Evolutionary conservation across 2,797 vertebrate species (phyloP), one percentile per base, ranked within the genome.

Genomic region (Rhynchotus rufescens): DNA sequence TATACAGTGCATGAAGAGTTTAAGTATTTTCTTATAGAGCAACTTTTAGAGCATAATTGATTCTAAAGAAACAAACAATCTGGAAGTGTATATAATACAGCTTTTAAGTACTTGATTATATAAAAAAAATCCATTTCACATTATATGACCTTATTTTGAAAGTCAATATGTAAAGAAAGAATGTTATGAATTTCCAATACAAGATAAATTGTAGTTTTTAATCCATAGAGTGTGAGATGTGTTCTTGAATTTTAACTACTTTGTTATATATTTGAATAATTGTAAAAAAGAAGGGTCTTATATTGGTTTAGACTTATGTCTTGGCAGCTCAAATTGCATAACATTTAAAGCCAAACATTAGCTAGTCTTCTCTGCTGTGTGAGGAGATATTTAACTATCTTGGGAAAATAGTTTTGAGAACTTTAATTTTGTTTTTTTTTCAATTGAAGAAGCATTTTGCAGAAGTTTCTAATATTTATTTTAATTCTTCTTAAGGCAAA

Each of bases 141-240:
- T 97, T 96, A 90, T 96, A 90, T 96, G 97, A 97, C 91, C 95
- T 97, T 85, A 93, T 97, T 97, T 97, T 96, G 80, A 88, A 95
- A 94, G 36, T 69, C 47, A 94, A 90, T 94, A 94, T 57, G 68
- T 92, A 94, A 96, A 96, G 94, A 96, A 96, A 95, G 79, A 92
- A 86, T 10, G 12, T 94, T 96, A 96, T 90, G 93, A 96, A 95
- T 96, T 97, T 97, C 90, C 93, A 96, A 91, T 96, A 90, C 49
- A 91, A 90, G 66, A 94, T 82, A 96, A 97, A 95, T 83, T 90
- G 73, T 91, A 95, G 90, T 93, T 97, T 92, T 89, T 52, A 89
- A 96, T 95, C 89, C 93, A 91, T 87, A 92, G 61, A 91, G 22
- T 62, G 64, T 45, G 90, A 97, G 72, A 91, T 84, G 78, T 87